These are phyloP conservation scores for Cariama cristata DNA, from an alignment of 2,113 vertebrate species.

Conservation along the genomic window DNA sequence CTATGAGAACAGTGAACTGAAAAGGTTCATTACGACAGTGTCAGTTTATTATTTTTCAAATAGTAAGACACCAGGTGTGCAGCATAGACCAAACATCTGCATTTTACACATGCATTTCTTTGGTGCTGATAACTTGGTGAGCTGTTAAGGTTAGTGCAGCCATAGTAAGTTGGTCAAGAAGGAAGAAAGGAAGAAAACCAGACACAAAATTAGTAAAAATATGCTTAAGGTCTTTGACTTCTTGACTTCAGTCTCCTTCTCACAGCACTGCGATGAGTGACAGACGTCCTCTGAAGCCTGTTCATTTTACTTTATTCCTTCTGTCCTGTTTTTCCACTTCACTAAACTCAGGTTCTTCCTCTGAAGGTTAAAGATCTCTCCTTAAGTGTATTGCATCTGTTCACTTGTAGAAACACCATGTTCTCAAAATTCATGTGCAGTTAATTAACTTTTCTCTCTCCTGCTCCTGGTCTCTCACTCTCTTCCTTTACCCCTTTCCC, in stretches of 20 bases:
- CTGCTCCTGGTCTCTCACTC: neutral
- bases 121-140: neutral
- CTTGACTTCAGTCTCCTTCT: slow-evolving; percentile 12
- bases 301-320: slow-evolving; percentile 18
- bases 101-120: neutral
- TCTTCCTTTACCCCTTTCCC: neutral
- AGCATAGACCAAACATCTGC: neutral
- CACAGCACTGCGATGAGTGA: slow-evolving; percentile 2
- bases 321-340: slow-evolving; percentile 42
- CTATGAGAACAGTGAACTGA: neutral
- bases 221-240: slow-evolving; percentile 3
- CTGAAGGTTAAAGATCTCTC: slow-evolving; percentile 52
- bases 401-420: neutral
- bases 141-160: neutral
- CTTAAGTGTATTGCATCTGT: slow-evolving; percentile 23
- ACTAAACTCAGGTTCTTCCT: neutral
- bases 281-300: slow-evolving; percentile 23
- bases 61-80: neutral
- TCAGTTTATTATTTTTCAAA: neutral
- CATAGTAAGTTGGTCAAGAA: neutral
- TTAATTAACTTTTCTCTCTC: neutral
- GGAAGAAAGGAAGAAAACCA: neutral
- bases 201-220: neutral
- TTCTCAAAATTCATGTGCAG: neutral
- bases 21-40: neutral